Evolutionary conservation across 1,140 invertebrate species (phyloP).

Genomic region (Eueides isabella): DNA sequence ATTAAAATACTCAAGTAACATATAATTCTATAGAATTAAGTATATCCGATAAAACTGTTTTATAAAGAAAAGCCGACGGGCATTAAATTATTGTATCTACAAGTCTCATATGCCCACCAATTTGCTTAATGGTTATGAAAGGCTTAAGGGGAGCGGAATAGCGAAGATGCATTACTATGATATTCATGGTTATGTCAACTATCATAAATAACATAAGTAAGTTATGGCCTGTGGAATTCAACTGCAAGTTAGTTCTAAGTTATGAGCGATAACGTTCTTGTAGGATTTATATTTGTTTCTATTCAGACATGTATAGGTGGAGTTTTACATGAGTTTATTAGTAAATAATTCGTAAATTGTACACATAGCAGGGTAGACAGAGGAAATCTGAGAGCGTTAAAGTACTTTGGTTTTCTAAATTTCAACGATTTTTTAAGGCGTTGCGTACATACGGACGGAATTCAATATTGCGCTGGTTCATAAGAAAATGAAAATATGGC

Average conservation of each 20-base stretch:
- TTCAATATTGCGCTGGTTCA: too few relatives aligned
- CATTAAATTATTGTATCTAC: conserved; percentile 33
- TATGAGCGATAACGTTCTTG: neutral
- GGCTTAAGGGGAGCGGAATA: conserved; percentile 40
- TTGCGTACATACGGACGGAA: too few relatives aligned
- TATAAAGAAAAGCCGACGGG: conserved; percentile 18
- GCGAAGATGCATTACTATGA: conserved; percentile 39
- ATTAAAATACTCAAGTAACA: neutral
- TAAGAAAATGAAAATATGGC: too few relatives aligned
- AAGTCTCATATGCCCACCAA: conserved; percentile 30
- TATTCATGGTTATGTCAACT: conserved; percentile 40
- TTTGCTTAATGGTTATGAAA: conserved; percentile 34
- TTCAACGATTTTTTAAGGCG: too few relatives aligned
- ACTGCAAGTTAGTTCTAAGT: conserved; percentile 28
- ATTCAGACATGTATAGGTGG: too few relatives aligned
- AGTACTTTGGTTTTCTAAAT: neutral
- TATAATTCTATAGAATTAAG: neutral
- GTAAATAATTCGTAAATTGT: too few relatives aligned
- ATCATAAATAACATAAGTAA: conserved; percentile 46
- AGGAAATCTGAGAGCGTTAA: neutral
- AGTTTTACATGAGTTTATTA: too few relatives aligned
- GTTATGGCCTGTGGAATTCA: conserved; percentile 43
- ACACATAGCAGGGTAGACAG: too few relatives aligned
- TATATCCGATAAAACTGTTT: neutral
- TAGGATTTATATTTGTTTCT: neutral